A percentile compares a stretch with the other conserved stretches of the same genome.
Evolutionary conservation across 2,888 invertebrate genomes (phyloP).

Genomic region (Drosophila eohydei): DNA sequence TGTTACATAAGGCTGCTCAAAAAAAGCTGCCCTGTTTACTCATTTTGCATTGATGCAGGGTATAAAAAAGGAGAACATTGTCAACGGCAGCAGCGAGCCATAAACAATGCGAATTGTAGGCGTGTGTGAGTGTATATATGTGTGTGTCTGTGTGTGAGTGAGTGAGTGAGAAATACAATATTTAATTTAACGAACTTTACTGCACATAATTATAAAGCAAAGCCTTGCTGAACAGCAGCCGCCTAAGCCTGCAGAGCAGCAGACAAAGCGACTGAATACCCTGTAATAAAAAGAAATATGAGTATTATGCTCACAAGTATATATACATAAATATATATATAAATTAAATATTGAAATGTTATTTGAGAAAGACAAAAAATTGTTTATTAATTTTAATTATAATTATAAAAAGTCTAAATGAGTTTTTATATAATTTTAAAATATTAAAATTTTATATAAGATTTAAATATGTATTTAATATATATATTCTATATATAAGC

Average conservation of each 20-base stretch:
- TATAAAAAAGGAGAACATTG: slow-evolving; percentile 40
- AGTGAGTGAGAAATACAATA: slow-evolving; percentile 37
- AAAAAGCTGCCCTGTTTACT: neutral
- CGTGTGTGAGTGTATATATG: neutral
- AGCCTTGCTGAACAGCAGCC: slow-evolving; percentile 10
- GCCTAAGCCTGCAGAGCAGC: slow-evolving; percentile 37
- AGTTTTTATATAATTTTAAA: too few relatives aligned
- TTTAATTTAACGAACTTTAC: slow-evolving; percentile 64
- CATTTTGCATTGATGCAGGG: neutral
- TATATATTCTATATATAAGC: too few relatives aligned
- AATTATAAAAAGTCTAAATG: too few relatives aligned
- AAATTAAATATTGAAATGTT: too few relatives aligned
- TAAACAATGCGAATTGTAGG: slow-evolving; percentile 48
- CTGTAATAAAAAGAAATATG: neutral
- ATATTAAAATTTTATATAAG: too few relatives aligned
- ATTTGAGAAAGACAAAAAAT: too few relatives aligned
- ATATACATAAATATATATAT: too few relatives aligned
- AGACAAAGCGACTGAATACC: neutral
- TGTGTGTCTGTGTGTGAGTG: neutral
- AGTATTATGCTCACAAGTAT: neutral
- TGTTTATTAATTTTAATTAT: too few relatives aligned
- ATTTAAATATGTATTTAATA: too few relatives aligned
- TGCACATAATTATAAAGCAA: slow-evolving; percentile 66
- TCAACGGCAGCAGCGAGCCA: slow-evolving; percentile 46
- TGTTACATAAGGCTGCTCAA: neutral